Conservation (phyloP, 2,888 invertebrate genomes). For the Dioctria linearis region DNA sequence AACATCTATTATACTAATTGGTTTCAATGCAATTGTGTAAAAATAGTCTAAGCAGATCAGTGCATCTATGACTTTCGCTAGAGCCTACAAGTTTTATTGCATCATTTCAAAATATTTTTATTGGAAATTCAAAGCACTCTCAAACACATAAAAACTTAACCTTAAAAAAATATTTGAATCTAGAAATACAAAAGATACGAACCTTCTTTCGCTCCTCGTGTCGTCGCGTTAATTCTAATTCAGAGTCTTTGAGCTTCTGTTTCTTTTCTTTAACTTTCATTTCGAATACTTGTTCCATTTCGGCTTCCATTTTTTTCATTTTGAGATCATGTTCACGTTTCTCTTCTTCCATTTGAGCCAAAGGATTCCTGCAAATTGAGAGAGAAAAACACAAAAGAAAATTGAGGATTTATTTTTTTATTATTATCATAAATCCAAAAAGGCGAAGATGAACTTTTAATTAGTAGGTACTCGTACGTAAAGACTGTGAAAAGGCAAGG, state of each 20-base stretch:
- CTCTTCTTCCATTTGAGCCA: constrained; percentile 99
- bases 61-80: too few species aligned
- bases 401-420: background rate
- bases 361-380: constrained; percentile 84
- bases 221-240: constrained; percentile 90
- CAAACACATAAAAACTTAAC: too few species aligned
- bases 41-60: too few species aligned
- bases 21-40: too few species aligned
- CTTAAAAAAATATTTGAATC: too few species aligned
- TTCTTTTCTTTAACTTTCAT: constrained; percentile 98
- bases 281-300: constrained; percentile 99
- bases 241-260: constrained; percentile 95
- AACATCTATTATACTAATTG: too few species aligned
- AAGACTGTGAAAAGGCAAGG: background rate
- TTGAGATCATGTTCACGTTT: constrained; percentile 95
- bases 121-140: too few species aligned
- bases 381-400: constrained; percentile 45
- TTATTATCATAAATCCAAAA: background rate
- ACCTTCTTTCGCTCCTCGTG: constrained; percentile 86
- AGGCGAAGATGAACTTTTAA: background rate
- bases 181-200: constrained; percentile 60
- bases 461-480: background rate
- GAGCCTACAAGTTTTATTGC: too few species aligned
- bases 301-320: constrained; percentile 98
- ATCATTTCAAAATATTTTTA: too few species aligned